Percentiles rank a stretch among this genome's conserved stretches.
These are phyloP conservation scores for Batillaria attramentaria DNA, from an alignment of 1,140 invertebrate genomes.

Conservation along the genomic window DNA sequence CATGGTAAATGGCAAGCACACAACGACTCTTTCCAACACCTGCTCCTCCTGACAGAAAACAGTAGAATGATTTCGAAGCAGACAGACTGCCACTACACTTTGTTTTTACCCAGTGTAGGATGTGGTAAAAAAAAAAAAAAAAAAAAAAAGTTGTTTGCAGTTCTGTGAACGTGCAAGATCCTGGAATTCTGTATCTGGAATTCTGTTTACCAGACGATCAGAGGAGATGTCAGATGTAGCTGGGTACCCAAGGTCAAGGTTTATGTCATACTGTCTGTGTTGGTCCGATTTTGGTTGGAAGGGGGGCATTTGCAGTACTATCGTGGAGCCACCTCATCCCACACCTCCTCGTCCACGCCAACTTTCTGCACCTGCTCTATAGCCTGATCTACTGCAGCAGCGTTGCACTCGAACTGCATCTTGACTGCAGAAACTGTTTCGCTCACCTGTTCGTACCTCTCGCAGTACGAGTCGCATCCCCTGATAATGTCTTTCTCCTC, in stretches of 20 bases:
- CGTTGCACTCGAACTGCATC: slow-evolving; percentile 24
- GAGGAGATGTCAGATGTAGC: neutral
- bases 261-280: slow-evolving; percentile 31
- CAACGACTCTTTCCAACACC: neutral
- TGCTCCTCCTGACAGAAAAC: neutral
- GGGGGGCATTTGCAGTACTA: slow-evolving; percentile 9
- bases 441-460: slow-evolving; percentile 1
- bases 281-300: slow-evolving; percentile 30
- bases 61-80: neutral
- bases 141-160: neutral
- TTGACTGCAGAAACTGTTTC: neutral
- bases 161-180: neutral
- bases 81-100: neutral
- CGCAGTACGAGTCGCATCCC: slow-evolving; percentile 26
- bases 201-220: neutral
- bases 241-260: too few relatives aligned
- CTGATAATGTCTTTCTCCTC: too few relatives aligned
- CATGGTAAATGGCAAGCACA: neutral
- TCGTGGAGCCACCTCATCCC: slow-evolving; percentile 30
- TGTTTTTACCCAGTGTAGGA: neutral
- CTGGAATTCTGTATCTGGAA: neutral
- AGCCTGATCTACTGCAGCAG: slow-evolving; percentile 26
- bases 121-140: too few relatives aligned
- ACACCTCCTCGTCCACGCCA: slow-evolving; percentile 17
- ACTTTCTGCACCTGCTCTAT: slow-evolving; percentile 17